A percentile compares a stretch with the other conserved stretches of the same genome.
These are phyloP conservation scores for Hyles lineata DNA, from an alignment of 2,888 invertebrate genomes.

Conservation along the genomic window DNA sequence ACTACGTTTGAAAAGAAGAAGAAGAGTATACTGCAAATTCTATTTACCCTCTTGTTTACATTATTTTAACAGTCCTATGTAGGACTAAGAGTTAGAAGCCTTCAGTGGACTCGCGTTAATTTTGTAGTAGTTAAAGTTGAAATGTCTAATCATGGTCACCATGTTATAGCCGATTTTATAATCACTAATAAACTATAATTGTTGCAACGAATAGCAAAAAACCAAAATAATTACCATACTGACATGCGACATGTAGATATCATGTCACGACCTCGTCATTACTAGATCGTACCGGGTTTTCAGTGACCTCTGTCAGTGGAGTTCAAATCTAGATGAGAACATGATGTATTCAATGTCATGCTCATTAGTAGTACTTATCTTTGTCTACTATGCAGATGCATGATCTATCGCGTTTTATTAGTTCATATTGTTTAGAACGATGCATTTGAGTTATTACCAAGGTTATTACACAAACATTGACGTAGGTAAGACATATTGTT, in stretches of 20 bases:
- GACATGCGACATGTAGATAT: too few relatives aligned
- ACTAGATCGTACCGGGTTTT: not conserved
- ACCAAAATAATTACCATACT: not conserved
- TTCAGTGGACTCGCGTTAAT: too few relatives aligned
- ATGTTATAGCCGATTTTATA: too few relatives aligned
- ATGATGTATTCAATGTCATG: constrained; percentile 27
- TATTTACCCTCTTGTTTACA: too few relatives aligned
- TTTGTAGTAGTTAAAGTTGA: too few relatives aligned
- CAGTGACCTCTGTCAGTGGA: constrained; percentile 20
- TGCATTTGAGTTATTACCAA: not conserved
- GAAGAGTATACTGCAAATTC: too few relatives aligned
- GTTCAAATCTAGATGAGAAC: not conserved
- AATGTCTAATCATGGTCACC: too few relatives aligned
- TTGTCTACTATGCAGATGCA: not conserved
- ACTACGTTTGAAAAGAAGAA: too few relatives aligned
- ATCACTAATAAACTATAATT: too few relatives aligned
- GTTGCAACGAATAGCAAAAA: not conserved
- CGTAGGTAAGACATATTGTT: too few relatives aligned
- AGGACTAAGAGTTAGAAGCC: too few relatives aligned
- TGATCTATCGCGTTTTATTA: not conserved
- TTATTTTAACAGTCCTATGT: too few relatives aligned
- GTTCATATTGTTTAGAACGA: not conserved
- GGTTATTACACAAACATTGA: not conserved
- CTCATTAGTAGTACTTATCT: constrained; percentile 26
- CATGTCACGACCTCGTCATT: constrained; percentile 28